These are phyloP conservation scores for Hedychridium roseum DNA, from an alignment of 2,888 invertebrate species.

Conservation along the genomic window DNA sequence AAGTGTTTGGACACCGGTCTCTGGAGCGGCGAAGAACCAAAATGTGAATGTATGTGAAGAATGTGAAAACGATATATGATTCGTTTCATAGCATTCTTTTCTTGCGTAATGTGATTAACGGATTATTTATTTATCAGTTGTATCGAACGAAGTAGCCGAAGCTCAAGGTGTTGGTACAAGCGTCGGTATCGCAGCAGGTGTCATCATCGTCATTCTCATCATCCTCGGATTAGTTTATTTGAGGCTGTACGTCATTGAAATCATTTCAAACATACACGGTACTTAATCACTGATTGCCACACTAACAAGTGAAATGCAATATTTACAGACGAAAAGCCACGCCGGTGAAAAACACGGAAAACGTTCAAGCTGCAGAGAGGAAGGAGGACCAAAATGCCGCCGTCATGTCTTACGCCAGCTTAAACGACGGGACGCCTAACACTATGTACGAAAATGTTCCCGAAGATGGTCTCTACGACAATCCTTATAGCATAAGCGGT, in stretches of 20 bases:
- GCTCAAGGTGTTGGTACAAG: constrained; percentile 80
- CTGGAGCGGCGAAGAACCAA: constrained; percentile 89
- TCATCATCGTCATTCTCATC: constrained; percentile 81
- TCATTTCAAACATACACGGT: background rate
- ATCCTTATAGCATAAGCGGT: constrained; percentile 57
- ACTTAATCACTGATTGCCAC: background rate
- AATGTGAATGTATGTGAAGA: constrained; percentile 74
- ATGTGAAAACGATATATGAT: background rate
- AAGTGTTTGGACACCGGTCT: constrained; percentile 84
- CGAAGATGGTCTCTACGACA: constrained; percentile 64
- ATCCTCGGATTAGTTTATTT: constrained; percentile 82
- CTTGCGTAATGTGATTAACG: background rate
- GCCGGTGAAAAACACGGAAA: constrained; percentile 88
- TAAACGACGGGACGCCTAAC: constrained; percentile 75
- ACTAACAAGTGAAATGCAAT: too few species aligned
- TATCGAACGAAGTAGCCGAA: constrained; percentile 66
- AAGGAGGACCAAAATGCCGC: constrained; percentile 88
- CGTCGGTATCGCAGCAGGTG: constrained; percentile 84
- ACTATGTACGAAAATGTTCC: constrained; percentile 64
- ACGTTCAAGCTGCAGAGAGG: constrained; percentile 84
- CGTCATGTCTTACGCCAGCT: constrained; percentile 87
- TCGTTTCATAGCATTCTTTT: background rate
- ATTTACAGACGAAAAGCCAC: constrained; percentile 80
- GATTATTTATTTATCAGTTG: constrained; percentile 36
- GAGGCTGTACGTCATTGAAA: constrained; percentile 73